Conservation (phyloP, 2,797 vertebrate genomes). For the Catharus ustulatus region DNA sequence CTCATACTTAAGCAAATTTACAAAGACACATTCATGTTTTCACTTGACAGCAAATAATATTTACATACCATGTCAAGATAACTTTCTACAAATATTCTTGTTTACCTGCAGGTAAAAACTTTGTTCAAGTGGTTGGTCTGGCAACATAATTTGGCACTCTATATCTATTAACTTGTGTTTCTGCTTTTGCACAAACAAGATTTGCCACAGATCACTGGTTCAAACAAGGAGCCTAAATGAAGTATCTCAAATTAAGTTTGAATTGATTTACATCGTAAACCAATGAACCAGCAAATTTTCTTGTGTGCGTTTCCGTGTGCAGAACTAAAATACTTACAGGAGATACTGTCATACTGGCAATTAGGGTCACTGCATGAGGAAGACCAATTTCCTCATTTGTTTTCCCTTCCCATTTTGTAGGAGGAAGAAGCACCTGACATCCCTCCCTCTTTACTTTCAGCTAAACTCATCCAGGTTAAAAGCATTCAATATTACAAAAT, state of each 20-base stretch:
- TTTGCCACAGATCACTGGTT: slow-evolving; percentile 78
- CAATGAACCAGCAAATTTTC: slow-evolving; percentile 78
- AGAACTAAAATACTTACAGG: slow-evolving; percentile 63
- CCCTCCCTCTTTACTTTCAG: neutral
- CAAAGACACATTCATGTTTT: neutral
- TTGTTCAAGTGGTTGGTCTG: slow-evolving; percentile 44
- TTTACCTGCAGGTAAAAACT: slow-evolving; percentile 58
- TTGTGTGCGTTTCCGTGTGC: slow-evolving; percentile 57
- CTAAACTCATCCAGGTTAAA: neutral
- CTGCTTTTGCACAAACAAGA: slow-evolving; percentile 72
- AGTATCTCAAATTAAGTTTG: slow-evolving; percentile 79
- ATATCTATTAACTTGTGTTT: slow-evolving; percentile 65
- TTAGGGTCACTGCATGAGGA: slow-evolving; percentile 14
- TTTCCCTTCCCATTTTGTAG: neutral
- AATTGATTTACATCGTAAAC: slow-evolving; percentile 69
- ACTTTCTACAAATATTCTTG: neutral
- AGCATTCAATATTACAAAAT: neutral
- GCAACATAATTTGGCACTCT: slow-evolving; percentile 68
- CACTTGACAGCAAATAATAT: slow-evolving; percentile 27
- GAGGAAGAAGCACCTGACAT: neutral
- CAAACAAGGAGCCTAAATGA: slow-evolving; percentile 72
- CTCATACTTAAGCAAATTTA: neutral
- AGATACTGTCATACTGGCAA: slow-evolving; percentile 63
- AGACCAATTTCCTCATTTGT: neutral
- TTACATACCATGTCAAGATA: slow-evolving; percentile 15